Evolutionary conservation across 2,797 vertebrate genomes (phyloP).

Genomic region (Onychomys leucogaster): DNA sequence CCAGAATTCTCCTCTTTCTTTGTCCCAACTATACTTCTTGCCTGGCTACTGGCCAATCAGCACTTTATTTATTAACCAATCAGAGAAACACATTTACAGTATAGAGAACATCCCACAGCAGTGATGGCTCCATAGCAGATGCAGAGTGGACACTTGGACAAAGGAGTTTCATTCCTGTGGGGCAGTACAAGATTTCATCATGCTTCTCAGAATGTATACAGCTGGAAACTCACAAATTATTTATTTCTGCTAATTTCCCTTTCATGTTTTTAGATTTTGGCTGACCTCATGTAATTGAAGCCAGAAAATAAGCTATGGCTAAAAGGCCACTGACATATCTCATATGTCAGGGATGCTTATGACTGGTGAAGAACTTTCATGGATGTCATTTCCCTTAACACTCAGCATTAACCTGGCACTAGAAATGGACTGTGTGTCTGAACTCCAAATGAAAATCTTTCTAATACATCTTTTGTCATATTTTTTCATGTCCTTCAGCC

Average conservation of each 20-base stretch:
- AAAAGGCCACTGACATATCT: neutral
- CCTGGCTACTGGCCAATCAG: no score
- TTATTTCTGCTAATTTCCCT: neutral
- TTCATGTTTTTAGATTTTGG: neutral
- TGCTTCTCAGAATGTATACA: neutral
- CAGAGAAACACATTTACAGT: no score
- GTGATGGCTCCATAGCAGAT: neutral
- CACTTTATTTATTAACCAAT: no score
- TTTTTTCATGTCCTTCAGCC: neutral
- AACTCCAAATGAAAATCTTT: neutral
- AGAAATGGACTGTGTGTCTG: neutral
- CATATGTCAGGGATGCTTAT: neutral
- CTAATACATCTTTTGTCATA: neutral
- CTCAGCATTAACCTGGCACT: neutral
- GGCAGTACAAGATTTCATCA: neutral
- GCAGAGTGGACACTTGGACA: neutral
- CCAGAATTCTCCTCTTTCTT: no score
- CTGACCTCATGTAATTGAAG: neutral
- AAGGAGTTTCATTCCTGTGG: neutral
- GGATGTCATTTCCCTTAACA: neutral
- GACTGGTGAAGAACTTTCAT: neutral
- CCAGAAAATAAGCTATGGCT: neutral
- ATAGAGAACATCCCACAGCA: no score
- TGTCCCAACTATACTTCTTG: no score
- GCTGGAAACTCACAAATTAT: neutral